Conservation (phyloP, 2,113 vertebrate species). For the Amphiprion ocellaris region DNA sequence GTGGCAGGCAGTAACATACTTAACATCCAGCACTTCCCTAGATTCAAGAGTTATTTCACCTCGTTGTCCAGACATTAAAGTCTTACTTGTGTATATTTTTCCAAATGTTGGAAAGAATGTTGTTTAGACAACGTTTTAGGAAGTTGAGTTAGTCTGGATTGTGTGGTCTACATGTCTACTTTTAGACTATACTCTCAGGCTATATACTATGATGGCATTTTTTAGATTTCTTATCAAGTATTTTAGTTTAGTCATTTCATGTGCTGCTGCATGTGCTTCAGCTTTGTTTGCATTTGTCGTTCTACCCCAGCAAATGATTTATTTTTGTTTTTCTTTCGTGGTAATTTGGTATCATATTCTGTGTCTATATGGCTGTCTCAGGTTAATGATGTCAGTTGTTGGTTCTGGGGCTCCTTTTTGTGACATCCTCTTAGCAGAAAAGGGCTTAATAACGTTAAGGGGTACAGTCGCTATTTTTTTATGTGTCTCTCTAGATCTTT, state of each 20-base stretch:
- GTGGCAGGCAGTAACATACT: neutral
- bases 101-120: slow-evolving; percentile 41
- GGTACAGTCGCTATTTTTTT: neutral
- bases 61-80: slow-evolving; percentile 35
- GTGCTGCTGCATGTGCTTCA: neutral
- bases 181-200: neutral
- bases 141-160: slow-evolving; percentile 24
- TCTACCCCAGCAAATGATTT: slow-evolving; percentile 12
- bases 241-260: slow-evolving; percentile 16
- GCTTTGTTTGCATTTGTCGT: slow-evolving; percentile 24
- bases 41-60: slow-evolving; percentile 5
- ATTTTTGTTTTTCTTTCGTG: slow-evolving; percentile 23
- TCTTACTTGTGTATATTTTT: slow-evolving; percentile 27
- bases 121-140: slow-evolving; percentile 44
- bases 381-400: slow-evolving; percentile 13
- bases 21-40: neutral
- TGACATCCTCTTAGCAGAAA: neutral
- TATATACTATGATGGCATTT: slow-evolving; percentile 25
- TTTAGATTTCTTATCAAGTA: slow-evolving; percentile 33
- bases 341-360: slow-evolving; percentile 16
- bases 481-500: no score
- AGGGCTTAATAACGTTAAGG: neutral
- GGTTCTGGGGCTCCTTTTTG: neutral
- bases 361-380: slow-evolving; percentile 8
- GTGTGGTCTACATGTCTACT: slow-evolving; percentile 2